These are phyloP conservation scores for Chiloscyllium punctatum DNA, from an alignment of 2,797 vertebrate species.

Conservation along the genomic window DNA sequence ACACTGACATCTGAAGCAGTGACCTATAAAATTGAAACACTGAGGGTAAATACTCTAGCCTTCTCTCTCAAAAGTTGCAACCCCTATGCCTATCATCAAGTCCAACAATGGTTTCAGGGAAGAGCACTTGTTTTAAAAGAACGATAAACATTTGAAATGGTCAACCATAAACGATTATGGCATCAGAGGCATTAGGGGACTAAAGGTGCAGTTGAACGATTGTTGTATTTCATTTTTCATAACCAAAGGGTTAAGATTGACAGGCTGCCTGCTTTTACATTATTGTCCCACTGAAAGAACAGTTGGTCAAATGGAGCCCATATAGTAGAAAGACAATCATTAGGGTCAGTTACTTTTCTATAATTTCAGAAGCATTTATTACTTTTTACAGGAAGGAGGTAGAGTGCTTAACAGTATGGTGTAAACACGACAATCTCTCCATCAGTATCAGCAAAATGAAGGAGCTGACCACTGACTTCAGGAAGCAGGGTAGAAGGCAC, in stretches of 20 bases:
- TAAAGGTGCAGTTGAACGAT: background rate
- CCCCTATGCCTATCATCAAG: background rate
- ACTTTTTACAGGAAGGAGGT: too few species aligned
- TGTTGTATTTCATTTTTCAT: too few species aligned
- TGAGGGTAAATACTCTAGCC: background rate
- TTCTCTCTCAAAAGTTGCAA: background rate
- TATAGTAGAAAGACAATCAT: background rate
- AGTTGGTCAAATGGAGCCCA: background rate
- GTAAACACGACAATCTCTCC: too few species aligned
- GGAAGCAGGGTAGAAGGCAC: too few species aligned
- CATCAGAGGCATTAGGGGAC: background rate
- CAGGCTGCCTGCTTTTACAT: background rate
- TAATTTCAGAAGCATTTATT: background rate
- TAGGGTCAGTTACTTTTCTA: background rate
- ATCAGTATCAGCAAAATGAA: too few species aligned
- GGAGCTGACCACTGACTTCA: too few species aligned
- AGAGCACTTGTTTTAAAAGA: background rate
- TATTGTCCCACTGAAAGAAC: background rate
- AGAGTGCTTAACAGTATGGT: too few species aligned
- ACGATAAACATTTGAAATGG: background rate
- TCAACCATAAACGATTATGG: background rate
- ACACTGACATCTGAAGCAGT: background rate
- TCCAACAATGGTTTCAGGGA: background rate
- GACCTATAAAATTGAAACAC: background rate
- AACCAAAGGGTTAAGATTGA: background rate